phyloP scores from a whole-genome alignment of 35 echinoderm and acorn worm species.

The Heliocidaris erythrogramma region DNA sequence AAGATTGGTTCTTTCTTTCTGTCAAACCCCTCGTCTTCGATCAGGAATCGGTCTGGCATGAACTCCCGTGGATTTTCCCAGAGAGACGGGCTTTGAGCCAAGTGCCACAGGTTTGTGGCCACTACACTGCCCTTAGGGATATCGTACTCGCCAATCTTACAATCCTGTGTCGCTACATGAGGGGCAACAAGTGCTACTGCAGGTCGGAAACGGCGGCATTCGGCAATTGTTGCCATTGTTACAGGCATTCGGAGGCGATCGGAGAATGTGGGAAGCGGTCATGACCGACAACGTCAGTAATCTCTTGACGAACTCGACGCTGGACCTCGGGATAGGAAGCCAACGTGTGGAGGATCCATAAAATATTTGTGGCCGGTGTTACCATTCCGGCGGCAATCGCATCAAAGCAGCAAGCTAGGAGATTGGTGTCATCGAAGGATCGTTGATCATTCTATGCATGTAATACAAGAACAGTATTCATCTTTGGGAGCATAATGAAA shows the following conservation, averaged over 20 bases:
- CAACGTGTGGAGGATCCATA: background rate
- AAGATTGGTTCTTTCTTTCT: constrained; percentile 38
- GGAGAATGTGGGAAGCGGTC: background rate
- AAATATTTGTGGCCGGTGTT: background rate
- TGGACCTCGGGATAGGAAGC: background rate
- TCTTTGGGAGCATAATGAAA: no score
- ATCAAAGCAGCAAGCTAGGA: background rate
- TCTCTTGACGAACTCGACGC: background rate
- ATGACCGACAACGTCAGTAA: background rate
- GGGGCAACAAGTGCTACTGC: background rate
- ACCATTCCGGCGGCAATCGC: background rate
- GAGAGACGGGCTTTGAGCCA: background rate
- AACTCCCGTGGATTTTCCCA: constrained; percentile 48
- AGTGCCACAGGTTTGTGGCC: constrained; percentile 9
- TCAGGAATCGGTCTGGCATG: constrained; percentile 52
- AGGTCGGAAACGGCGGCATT: background rate
- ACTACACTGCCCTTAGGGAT: constrained; percentile 52
- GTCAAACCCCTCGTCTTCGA: constrained; percentile 19
- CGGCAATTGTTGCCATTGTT: background rate
- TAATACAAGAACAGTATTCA: background rate
- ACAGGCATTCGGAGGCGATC: background rate
- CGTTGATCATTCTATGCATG: no score
- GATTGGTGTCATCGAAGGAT: background rate
- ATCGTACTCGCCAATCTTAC: constrained; percentile 32
- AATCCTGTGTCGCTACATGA: constrained; percentile 14